phyloP scores from a whole-genome alignment of 2,888 invertebrate genomes.

The Alviniconcha strummeri region DNA sequence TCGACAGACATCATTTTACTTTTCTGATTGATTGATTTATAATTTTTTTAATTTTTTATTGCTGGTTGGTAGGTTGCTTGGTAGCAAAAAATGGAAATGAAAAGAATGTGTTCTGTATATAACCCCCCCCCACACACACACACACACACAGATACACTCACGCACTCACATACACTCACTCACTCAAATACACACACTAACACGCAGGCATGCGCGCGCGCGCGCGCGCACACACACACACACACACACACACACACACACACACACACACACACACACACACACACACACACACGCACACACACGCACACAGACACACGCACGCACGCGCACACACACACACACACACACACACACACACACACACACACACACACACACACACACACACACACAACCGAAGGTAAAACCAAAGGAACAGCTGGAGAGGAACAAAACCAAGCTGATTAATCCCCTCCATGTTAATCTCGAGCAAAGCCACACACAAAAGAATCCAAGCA shows the following conservation, averaged over 20 bases:
- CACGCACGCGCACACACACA: not conserved
- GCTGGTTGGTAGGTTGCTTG: no score
- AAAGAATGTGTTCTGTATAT: no score
- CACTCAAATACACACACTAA: conserved; percentile 35
- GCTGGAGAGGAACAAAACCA: no score
- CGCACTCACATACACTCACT: conserved; percentile 23
- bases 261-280: not conserved
- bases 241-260: conserved; percentile 28
- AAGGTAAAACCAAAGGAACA: no score
- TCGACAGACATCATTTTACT: no score
- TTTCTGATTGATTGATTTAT: no score
- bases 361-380: conserved; percentile 29
- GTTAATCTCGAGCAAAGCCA: no score
- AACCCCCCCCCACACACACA: not conserved
- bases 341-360: not conserved
- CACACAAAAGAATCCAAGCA: no score
- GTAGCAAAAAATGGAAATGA: no score
- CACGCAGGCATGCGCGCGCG: conserved; percentile 34
- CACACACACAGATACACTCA: conserved; percentile 33
- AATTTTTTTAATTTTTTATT: no score
- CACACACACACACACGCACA: not conserved
- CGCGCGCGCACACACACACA: conserved; percentile 31
- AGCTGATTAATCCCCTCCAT: no score
- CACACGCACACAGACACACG: not conserved
- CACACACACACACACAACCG: conserved; percentile 16